Evolutionary conservation across 1,140 invertebrate genomes (phyloP).

Genomic region (Halyomorpha halys): DNA sequence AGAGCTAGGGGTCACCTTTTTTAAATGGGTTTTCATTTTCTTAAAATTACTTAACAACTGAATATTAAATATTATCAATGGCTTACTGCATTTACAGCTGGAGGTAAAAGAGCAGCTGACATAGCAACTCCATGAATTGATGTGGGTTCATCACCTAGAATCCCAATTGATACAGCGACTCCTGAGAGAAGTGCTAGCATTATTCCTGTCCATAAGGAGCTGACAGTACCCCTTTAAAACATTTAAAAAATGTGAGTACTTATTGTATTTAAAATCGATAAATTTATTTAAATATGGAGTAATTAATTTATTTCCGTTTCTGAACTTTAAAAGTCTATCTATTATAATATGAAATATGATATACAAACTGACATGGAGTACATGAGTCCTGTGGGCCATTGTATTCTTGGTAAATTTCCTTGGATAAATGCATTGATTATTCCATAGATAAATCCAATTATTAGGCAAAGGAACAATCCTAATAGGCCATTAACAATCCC

Average conservation of each 20-base stretch:
- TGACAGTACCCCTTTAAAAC: slow-evolving; percentile 44
- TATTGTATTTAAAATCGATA: too few species aligned
- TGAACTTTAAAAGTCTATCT: too few species aligned
- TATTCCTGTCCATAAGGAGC: slow-evolving; percentile 54
- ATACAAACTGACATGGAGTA: slow-evolving; percentile 42
- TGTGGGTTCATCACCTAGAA: slow-evolving; percentile 58
- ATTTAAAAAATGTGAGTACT: too few species aligned
- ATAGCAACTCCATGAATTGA: slow-evolving; percentile 72
- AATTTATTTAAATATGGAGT: too few species aligned
- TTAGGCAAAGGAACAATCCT: slow-evolving; percentile 49
- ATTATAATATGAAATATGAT: too few species aligned
- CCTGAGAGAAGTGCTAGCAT: slow-evolving; percentile 60
- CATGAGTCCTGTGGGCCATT: slow-evolving; percentile 62
- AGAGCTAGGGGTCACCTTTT: too few species aligned
- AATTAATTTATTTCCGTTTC: too few species aligned
- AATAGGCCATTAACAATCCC: slow-evolving; percentile 53
- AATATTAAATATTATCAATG: too few species aligned
- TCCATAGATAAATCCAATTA: slow-evolving; percentile 59
- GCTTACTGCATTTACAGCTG: slow-evolving; percentile 61
- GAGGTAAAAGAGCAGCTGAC: slow-evolving; percentile 64
- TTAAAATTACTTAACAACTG: too few species aligned
- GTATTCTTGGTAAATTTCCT: slow-evolving; percentile 43
- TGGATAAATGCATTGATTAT: slow-evolving; percentile 45
- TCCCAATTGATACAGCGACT: slow-evolving; percentile 61
- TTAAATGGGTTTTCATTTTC: too few species aligned